phyloP scores from a whole-genome alignment of 30 jellyfish, hydroid and myxozoan genomes.

The Sanderia malayensis region DNA sequence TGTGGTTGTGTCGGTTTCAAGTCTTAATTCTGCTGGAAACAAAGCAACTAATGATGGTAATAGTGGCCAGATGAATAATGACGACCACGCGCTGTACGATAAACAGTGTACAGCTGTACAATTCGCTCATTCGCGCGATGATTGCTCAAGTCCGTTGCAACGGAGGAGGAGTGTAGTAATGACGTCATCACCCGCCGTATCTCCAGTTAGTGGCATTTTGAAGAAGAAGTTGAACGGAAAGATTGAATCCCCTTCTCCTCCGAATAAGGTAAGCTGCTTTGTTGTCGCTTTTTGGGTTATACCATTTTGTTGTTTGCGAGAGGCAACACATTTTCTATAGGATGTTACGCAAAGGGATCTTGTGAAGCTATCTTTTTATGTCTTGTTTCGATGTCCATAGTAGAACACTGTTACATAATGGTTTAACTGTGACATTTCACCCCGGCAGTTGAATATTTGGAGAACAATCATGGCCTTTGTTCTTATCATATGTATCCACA shows the following conservation, averaged over 20 bases:
- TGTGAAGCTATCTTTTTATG: too few relatives aligned
- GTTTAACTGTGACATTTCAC: too few relatives aligned
- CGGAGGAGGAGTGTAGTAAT: background rate
- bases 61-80: background rate
- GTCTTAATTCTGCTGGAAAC: background rate
- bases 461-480: too few relatives aligned
- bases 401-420: too few relatives aligned
- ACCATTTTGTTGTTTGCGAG: too few relatives aligned
- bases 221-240: slow-evolving; percentile 50
- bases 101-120: background rate
- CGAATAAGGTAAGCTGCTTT: slow-evolving; percentile 75
- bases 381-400: too few relatives aligned
- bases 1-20: background rate
- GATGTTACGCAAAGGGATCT: too few relatives aligned
- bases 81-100: background rate
- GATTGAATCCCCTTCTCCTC: slow-evolving; percentile 76
- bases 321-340: too few relatives aligned
- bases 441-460: too few relatives aligned
- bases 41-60: background rate
- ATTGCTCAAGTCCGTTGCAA: slow-evolving; percentile 25
- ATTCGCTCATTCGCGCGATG: slow-evolving; percentile 6
- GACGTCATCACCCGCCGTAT: slow-evolving; percentile 49
- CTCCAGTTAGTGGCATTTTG: slow-evolving; percentile 84
- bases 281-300: too few relatives aligned
- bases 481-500: too few relatives aligned